Base-by-base conservation (phyloP, 2,888 invertebrate species). In the Zelleria hepariella region DNA sequence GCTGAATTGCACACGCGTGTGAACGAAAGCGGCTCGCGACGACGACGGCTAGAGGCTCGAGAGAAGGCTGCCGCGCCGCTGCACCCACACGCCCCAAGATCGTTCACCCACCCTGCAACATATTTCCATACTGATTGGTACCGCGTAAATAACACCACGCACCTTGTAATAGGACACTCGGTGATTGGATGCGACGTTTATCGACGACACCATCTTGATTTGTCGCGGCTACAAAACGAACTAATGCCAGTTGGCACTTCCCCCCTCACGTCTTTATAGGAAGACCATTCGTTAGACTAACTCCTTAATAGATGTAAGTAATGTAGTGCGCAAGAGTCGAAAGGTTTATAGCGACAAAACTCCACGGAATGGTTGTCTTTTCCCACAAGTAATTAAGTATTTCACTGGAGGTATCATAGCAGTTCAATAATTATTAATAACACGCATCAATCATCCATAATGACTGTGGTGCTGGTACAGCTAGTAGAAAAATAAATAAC, bases 91-190 rank as follows among this genome's bases (percentile, higher is more conserved):
- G 83, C 75, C 73, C 75, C 77, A 74, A 80, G 86, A 82, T 76
- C 85, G 71, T 85, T 87, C 86, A 83, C 82, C 83, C 79, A 86
- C 81, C 82, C 57, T 53, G 10, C 82, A 71, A 82, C 75, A 80
- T 92, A 69, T 86, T 86, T 81, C 78, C 85, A 86, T 85, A 84
- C 80, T 82, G 86, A 86, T 86, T 84, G 82, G 74, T 73, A 70
- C 70, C 71, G 76, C 76, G 73, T 80, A 80, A 80, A 82, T 78
- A 80, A 77, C 75, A 77, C 75, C 72, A 77, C 70, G 73, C 74
- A 73, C 68, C 76, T 77, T 70, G 78, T 79, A 81, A 82, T 76
- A 78, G 71, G 71, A 82, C 75, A 79, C 79, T 73, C 61, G 67
- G 71, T 77, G 77, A 79, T 78, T 78, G 77, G 75, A 77, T 71